phyloP scores from a whole-genome alignment of 2,888 invertebrate species.

The Troilus luridus region DNA sequence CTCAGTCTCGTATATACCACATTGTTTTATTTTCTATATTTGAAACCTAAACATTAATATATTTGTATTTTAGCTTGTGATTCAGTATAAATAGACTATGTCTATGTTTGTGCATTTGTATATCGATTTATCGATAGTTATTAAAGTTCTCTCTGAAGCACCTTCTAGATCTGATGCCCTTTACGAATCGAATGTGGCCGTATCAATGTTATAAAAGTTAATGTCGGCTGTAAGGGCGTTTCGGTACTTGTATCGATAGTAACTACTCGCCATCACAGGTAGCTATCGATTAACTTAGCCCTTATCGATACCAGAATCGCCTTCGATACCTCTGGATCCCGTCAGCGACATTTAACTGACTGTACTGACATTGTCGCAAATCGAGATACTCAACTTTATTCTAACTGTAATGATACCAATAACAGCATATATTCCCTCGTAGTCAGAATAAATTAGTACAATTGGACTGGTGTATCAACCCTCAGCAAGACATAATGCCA shows the following conservation, averaged over 20 bases:
- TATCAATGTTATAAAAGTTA: conserved; percentile 12
- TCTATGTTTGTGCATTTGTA: neutral
- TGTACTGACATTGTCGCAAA: neutral
- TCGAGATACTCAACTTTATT: neutral
- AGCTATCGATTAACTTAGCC: neutral
- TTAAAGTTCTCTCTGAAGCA: neutral
- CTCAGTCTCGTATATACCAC: neutral
- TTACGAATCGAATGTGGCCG: neutral
- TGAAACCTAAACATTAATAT: neutral
- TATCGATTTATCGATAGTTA: neutral
- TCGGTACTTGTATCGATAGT: neutral
- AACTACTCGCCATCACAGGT: neutral
- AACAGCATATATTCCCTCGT: neutral
- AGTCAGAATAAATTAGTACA: neutral
- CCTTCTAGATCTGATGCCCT: neutral
- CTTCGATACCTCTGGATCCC: neutral
- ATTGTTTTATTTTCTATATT: neutral
- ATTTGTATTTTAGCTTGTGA: neutral
- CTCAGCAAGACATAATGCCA: too few relatives aligned
- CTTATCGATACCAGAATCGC: too few relatives aligned
- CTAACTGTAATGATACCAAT: neutral
- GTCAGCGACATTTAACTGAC: neutral
- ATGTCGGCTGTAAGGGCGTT: neutral
- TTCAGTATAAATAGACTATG: too few relatives aligned
- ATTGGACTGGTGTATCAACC: too few relatives aligned